Evolutionary conservation across 2,797 vertebrate genomes (phyloP), one percentile per base, ranked within the genome.

Genomic region (Neomorphus geoffroyi): DNA sequence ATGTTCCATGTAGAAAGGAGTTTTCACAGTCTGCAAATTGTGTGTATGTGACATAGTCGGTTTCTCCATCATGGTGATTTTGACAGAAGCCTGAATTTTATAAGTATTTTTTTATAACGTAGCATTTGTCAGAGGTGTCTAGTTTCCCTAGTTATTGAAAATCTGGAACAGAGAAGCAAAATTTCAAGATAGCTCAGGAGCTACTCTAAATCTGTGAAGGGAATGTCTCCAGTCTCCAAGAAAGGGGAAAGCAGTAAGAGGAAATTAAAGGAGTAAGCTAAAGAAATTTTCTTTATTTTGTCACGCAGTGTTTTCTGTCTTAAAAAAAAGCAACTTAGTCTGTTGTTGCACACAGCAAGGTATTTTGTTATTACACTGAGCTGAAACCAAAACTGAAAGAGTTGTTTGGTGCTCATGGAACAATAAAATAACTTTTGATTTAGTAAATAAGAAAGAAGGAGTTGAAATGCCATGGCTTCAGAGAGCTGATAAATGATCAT

Each of bases 11-110:
- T 1, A 45, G 33, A 80, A 54, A 91, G 43, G 28, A 50, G 8
- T 8, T 90, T 86, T 75, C 92, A 28, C 41, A 74, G 65, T 39
- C 60, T 80, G n/a, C 22, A 90, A 65, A 93, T 80, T 33, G 79
- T n/a, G 50, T 80, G 41, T 41, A 83, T 86, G 69, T 92, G 67
- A 83, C 56, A 74, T 15, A 69, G 43, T 22, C 87, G 60, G 48
- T 93, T 96, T 89, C 56, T 86, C 70, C 51, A 90, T 80, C 79
- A 80, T 8, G 13, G 4, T 83, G 56, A 62, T 50, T 90, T 90
- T 77, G 48, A 80, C 26, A 89, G 23, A 67, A 72, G 16, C 13
- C 32, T 87, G 39, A 56, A 66, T 65, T 91, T 90, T 95, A 57
- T 46, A 6, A 57, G 7, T n/a, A 11, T 26, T 81, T 92, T 84